Base-by-base conservation (phyloP, 2,113 vertebrate genomes). In the Onychostoma macrolepis region DNA sequence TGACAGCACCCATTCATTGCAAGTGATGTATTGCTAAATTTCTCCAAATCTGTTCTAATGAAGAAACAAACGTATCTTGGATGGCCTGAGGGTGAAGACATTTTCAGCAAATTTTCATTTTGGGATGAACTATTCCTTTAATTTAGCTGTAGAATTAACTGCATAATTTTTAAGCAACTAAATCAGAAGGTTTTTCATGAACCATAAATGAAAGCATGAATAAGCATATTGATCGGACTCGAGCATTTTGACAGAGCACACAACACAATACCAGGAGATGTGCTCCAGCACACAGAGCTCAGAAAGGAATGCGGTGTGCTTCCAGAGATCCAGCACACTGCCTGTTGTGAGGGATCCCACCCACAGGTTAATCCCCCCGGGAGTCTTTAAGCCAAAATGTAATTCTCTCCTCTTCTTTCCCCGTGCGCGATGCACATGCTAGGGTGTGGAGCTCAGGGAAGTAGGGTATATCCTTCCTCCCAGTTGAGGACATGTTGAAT, bases 401-500 rank as follows among this genome's bases (percentile, higher is more conserved):
- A 83, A 90, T 93, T 89, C 93, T 91, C 88, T 91, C 87, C 85
- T 93, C 92, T 92, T 91, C 92, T 91, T 90, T 91, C 90, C 92
- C 87, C 61, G 87, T 92, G 88, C 78, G 88, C 50, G 71, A 86
- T 87, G 88, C 86, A 90, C 90, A 91, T 71, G 63, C 83, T 38
- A 45, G 83, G 80, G 71, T 75, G 92, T 91, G 93, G 91, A 90
- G 92, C 88, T 89, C 78, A 87, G 93, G 94, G 93, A 94, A 93
- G 93, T 90, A 90, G 91, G 89, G 88, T 92, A 92, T 92, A 94
- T 95, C 93, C 93, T 95, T 95, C 94, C 94, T 94, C 90, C 89
- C 74, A 78, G 87, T 45, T 71, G 75, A 92, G 91, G 91, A 92
- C 90, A 91, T 86, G 88, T 89, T 88, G 79, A 90, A 92, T 91